Base-by-base conservation (phyloP, 2,113 vertebrate species). In the Pseudois nayaur region DNA sequence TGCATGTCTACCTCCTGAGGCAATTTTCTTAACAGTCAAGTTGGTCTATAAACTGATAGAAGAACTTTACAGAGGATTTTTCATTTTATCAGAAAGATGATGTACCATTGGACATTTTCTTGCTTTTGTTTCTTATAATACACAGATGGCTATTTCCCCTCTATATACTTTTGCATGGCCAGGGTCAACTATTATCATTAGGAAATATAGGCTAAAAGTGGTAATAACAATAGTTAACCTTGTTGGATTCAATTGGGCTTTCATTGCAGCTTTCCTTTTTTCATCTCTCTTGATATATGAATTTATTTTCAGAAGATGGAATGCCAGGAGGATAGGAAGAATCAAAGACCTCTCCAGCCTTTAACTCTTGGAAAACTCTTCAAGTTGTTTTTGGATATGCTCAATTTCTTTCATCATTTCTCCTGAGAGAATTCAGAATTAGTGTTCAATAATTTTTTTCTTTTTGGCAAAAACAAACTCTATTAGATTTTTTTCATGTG, bases 401-500 rank as follows among this genome's bases (percentile, higher is more conserved):
- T 84, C 11, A 19, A 45, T 96, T 88, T 88, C 48, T 95, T 91
- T 21, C 82, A 33, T 59, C 11, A 48, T 89, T 96, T 95, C 10
- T 94, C 27, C 48, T 92, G 36, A 7, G 54, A 89, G 16, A 95
- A 85, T 94, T 91, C 6, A 36, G 14, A 83, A 91, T 88, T 92
- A 55, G 3, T 40, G 9, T 86, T 96, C 45, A 91, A 81, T 19
- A 55, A 10, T 4, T 25, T 60, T 96, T 16, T 79, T 29, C 31
- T 36, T 95, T 88, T 59, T 87, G 8, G 6, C n/a, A 21, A 40
- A 94, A 91, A 79, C 19, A 94, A 59, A 79, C 57, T 62, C 12
- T 57, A 54, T 93, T 71, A 79, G 8, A 60, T 96, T 86, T 31
- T 96, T 95, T 95, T 86, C 17, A 87, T 93, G 40, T 84, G 48